A percentile compares a stretch with the other conserved stretches of the same genome.
Evolutionary conservation across 2,888 invertebrate species (phyloP).

Genomic region (Yponomeuta plumbellus): DNA sequence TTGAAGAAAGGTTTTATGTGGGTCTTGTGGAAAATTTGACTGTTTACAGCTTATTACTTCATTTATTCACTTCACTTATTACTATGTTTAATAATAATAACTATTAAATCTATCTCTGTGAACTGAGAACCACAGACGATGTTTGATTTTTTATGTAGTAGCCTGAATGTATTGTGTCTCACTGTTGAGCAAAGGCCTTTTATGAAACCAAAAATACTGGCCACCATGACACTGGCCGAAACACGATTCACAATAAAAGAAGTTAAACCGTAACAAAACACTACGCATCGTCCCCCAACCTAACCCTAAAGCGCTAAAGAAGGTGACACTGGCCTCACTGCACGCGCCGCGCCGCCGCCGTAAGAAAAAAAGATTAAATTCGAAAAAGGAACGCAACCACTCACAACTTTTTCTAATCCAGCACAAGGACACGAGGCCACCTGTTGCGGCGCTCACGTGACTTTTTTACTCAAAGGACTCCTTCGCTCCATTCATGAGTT

Average conservation of each 20-base stretch:
- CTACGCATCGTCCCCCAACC: background rate
- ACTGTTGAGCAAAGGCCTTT: no score
- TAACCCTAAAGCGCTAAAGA: slow-evolving; percentile 1
- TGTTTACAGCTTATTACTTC: no score
- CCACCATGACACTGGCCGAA: background rate
- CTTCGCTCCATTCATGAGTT: slow-evolving; percentile 74
- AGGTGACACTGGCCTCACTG: background rate
- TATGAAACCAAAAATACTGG: no score
- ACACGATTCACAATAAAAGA: background rate
- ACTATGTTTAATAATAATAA: no score
- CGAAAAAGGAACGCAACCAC: slow-evolving; percentile 15
- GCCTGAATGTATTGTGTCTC: no score
- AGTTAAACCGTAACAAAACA: background rate
- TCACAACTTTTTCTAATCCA: slow-evolving; percentile 53
- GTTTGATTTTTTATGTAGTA: no score
- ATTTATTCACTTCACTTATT: no score
- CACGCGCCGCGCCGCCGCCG: background rate
- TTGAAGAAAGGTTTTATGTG: background rate
- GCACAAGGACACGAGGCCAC: slow-evolving; percentile 70
- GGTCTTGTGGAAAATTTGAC: no score
- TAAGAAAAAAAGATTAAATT: slow-evolving; percentile 14
- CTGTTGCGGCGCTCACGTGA: slow-evolving; percentile 74
- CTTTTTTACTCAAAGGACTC: slow-evolving; percentile 76
- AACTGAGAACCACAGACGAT: no score
- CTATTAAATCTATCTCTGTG: no score